Conservation (phyloP, 2,888 invertebrate species). For the Chymomyza amoena region DNA sequence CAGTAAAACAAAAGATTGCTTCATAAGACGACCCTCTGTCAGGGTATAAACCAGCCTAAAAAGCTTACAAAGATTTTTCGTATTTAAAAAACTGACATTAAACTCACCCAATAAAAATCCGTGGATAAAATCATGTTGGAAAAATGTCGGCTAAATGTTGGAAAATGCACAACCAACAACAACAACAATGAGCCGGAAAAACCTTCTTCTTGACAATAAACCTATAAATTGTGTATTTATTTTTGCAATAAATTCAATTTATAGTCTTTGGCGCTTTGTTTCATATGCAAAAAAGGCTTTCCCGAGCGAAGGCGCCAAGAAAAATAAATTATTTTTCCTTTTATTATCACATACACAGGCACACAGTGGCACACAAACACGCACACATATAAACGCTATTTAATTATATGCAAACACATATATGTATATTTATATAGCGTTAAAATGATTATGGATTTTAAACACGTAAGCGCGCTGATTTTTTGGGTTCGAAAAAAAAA, state of each 20-base stretch:
- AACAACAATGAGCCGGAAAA: constrained; percentile 12
- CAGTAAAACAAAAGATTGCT: no score
- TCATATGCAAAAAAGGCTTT: neutral
- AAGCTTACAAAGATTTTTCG: neutral
- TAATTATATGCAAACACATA: constrained; percentile 45
- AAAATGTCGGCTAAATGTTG: neutral
- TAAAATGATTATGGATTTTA: neutral
- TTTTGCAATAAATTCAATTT: constrained; percentile 5
- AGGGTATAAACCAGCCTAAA: neutral
- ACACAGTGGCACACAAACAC: neutral
- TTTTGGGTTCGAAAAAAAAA: neutral
- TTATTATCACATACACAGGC: constrained; percentile 4
- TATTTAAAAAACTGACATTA: neutral
- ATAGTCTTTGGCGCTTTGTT: constrained; percentile 2
- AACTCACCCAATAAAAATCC: constrained; percentile 59
- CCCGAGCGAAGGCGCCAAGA: neutral
- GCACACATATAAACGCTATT: constrained; percentile 23
- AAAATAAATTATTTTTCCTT: constrained; percentile 19
- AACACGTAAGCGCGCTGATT: neutral
- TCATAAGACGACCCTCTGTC: no score
- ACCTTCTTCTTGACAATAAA: neutral
- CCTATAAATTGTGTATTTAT: constrained; percentile 8
- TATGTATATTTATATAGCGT: constrained; percentile 12
- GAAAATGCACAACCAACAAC: neutral
- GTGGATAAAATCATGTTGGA: constrained; percentile 52